Percentiles rank a stretch among this genome's conserved stretches.
Conservation (phyloP, 1,140 invertebrate species). For the Dinothrombium tinctorium region DNA sequence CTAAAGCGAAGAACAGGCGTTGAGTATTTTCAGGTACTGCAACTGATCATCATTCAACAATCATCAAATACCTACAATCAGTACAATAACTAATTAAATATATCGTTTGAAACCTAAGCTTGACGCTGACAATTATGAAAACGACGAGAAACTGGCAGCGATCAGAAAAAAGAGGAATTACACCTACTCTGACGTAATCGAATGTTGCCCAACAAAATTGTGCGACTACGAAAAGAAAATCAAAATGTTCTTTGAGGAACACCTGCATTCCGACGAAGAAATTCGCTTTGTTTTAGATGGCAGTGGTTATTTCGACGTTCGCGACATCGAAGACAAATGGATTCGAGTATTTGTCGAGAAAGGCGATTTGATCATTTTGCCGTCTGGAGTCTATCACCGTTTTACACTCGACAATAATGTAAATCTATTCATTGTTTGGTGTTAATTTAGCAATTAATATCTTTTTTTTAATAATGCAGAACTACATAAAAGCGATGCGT, state of each 20-base stretch:
- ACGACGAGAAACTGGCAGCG: slow-evolving; percentile 36
- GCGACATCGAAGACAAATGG: slow-evolving; percentile 69
- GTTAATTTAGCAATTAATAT: not conserved
- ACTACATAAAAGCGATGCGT: slow-evolving; percentile 59
- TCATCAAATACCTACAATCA: not conserved
- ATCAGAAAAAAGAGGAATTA: slow-evolving; percentile 56
- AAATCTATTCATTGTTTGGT: slow-evolving; percentile 10
- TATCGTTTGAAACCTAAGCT: slow-evolving; percentile 16
- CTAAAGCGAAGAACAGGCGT: no score
- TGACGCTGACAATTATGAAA: slow-evolving; percentile 18
- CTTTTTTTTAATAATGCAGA: slow-evolving; percentile 26
- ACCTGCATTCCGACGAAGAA: slow-evolving; percentile 92
- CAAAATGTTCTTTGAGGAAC: slow-evolving; percentile 73
- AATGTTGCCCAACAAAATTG: slow-evolving; percentile 51
- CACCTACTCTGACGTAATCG: slow-evolving; percentile 66
- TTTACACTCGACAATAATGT: slow-evolving; percentile 60
- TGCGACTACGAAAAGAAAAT: slow-evolving; percentile 72
- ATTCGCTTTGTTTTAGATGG: slow-evolving; percentile 65
- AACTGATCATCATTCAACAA: no score
- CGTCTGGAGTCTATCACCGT: slow-evolving; percentile 88
- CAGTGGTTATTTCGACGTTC: slow-evolving; percentile 86
- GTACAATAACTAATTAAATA: not conserved
- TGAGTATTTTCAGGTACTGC: no score
- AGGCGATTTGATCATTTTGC: slow-evolving; percentile 76
- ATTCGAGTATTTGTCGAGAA: slow-evolving; percentile 59